phyloP scores from a whole-genome alignment of 1,140 invertebrate species.

The Drosophila pandora region DNA sequence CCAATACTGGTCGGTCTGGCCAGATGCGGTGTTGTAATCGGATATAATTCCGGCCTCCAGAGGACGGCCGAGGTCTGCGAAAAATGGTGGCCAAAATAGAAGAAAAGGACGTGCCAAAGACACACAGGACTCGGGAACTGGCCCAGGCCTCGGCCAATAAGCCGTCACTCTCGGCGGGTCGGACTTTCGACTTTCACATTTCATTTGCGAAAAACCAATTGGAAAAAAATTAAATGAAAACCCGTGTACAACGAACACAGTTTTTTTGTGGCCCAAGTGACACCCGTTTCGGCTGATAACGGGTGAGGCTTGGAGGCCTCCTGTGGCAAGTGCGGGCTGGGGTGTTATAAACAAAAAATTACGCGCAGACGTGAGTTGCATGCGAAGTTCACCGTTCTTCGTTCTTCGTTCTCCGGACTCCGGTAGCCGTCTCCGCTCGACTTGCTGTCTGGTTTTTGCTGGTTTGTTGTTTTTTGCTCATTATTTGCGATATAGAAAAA shows the following conservation, averaged over 20 bases:
- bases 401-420: too few relatives aligned
- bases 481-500: constrained; percentile 49
- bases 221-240: constrained; percentile 39
- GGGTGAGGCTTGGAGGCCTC: not conserved
- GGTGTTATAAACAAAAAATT: constrained; percentile 77
- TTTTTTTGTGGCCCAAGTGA: constrained; percentile 48
- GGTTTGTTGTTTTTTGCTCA: constrained; percentile 70
- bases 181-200: constrained; percentile 62
- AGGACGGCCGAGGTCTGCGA: constrained; percentile 31
- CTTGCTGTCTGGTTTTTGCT: constrained; percentile 28
- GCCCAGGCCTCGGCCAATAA: constrained; percentile 44
- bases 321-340: constrained; percentile 19
- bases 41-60: constrained; percentile 73
- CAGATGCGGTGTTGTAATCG: constrained; percentile 75
- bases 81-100: constrained; percentile 13
- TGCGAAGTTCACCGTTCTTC: constrained; percentile 12
- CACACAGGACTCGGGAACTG: constrained; percentile 23
- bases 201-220: constrained; percentile 50
- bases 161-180: constrained; percentile 28
- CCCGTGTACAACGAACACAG: constrained; percentile 8
- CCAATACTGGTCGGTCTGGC: constrained; percentile 31
- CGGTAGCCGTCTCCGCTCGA: not conserved
- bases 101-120: constrained; percentile 39
- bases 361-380: constrained; percentile 74
- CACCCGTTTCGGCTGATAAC: constrained; percentile 42